phyloP scores from a whole-genome alignment of 2,888 invertebrate genomes.

The Hemaris fuciformis region DNA sequence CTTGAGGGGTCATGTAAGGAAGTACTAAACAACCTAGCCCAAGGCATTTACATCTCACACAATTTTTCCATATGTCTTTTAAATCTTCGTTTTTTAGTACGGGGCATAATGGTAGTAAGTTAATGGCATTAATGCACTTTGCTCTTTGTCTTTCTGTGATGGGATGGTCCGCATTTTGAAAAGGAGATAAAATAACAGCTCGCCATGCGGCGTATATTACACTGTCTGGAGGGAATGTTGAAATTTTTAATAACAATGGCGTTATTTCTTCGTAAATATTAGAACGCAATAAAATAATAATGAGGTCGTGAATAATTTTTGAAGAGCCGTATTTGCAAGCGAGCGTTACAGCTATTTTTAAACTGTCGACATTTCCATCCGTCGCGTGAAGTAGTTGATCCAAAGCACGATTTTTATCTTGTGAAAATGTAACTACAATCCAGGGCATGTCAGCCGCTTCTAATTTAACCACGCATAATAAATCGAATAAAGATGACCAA shows the following conservation, averaged over 20 bases:
- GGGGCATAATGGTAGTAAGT: conserved; percentile 71
- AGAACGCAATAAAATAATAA: conserved; percentile 56
- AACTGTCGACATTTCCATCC: conserved; percentile 55
- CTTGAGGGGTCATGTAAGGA: conserved; percentile 68
- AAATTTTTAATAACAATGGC: conserved; percentile 61
- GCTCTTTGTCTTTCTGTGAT: conserved; percentile 70
- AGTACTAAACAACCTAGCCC: conserved; percentile 71
- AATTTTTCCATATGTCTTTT: conserved; percentile 73
- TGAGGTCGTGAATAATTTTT: conserved; percentile 50
- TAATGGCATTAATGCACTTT: conserved; percentile 68
- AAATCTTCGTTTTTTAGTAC: conserved; percentile 71
- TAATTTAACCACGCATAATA: conserved; percentile 63
- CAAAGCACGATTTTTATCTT: conserved; percentile 65
- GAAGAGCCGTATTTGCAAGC: conserved; percentile 56
- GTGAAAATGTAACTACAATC: conserved; percentile 66
- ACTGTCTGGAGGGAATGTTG: conserved; percentile 52
- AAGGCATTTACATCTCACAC: conserved; percentile 66
- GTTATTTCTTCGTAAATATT: conserved; percentile 65
- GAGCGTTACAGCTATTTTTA: conserved; percentile 63
- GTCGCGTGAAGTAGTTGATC: conserved; percentile 62
- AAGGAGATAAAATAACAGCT: conserved; percentile 66
- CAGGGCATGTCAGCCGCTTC: conserved; percentile 75
- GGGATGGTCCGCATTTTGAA: conserved; percentile 73
- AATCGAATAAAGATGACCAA: conserved; percentile 68
- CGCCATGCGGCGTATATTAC: conserved; percentile 67